Evolutionary conservation across 2,888 invertebrate genomes (phyloP).

Genomic region (Xylota segnis): DNA sequence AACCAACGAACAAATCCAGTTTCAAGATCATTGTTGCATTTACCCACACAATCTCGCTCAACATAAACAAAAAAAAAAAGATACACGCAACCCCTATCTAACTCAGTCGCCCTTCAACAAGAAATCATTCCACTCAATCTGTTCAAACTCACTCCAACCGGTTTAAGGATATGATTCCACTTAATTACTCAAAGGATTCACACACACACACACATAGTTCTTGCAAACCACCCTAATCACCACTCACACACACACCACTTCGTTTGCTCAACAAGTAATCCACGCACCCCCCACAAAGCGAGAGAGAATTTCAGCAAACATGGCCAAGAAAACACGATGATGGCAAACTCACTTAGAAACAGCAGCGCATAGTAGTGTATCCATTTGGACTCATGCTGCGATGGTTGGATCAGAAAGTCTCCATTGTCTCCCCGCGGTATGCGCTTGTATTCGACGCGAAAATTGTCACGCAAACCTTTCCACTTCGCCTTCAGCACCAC

Average conservation of each 20-base stretch:
- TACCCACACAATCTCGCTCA: background rate
- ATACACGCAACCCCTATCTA: background rate
- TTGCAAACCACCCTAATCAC: too few species aligned
- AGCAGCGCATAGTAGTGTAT: conserved; percentile 83
- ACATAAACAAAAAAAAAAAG: background rate
- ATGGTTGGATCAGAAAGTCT: conserved; percentile 83
- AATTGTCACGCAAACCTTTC: conserved; percentile 84
- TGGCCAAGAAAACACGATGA: background rate
- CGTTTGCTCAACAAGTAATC: background rate
- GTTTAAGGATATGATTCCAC: background rate
- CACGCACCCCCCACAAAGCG: background rate
- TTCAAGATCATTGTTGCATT: too few species aligned
- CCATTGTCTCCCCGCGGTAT: conserved; percentile 83
- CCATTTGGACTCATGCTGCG: conserved; percentile 84
- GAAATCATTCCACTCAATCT: background rate
- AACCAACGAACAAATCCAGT: too few species aligned
- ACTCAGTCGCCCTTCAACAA: background rate
- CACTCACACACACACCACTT: background rate
- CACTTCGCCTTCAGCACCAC: conserved; percentile 84
- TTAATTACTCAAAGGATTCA: background rate
- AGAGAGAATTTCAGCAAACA: background rate
- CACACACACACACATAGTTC: background rate
- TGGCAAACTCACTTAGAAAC: conserved; percentile 82
- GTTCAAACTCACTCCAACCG: background rate
- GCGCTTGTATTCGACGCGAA: conserved; percentile 84